These are phyloP conservation scores for Lasiurus cinereus DNA, from an alignment of 2,113 vertebrate genomes.

Conservation along the genomic window DNA sequence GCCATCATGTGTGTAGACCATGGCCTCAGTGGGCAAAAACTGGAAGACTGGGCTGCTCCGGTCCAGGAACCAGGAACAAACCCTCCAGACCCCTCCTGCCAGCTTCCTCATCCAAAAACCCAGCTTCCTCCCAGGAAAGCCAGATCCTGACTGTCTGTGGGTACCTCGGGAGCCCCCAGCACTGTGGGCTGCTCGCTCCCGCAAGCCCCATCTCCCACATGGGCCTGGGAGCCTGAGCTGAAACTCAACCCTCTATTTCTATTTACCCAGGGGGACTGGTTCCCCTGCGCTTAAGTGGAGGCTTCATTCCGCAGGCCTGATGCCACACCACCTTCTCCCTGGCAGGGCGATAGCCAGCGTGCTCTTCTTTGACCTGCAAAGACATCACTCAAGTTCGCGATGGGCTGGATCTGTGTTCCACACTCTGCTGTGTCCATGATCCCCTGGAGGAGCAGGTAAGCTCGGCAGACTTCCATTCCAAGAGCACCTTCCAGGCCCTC, in stretches of 20 bases:
- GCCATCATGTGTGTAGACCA: accelerated
- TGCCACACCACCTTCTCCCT: background rate
- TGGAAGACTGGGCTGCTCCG: no score
- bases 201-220: background rate
- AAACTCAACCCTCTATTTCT: background rate
- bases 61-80: background rate
- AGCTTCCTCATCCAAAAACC: background rate
- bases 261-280: background rate
- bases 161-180: accelerated
- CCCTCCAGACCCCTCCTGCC: accelerated
- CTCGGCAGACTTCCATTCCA: background rate
- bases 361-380: constrained; percentile 37
- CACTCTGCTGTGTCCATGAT: background rate
- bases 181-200: background rate
- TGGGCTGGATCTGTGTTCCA: background rate
- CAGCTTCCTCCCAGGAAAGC: background rate
- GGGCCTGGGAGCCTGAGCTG: background rate
- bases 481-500: background rate
- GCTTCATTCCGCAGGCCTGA: background rate
- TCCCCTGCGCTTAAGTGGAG: background rate
- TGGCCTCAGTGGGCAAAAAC: background rate
- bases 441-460: background rate
- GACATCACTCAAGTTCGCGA: background rate
- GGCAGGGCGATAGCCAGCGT: background rate
- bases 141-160: background rate